Evolutionary conservation across 2,797 vertebrate species (phyloP).

Genomic region (Danionella dracula): DNA sequence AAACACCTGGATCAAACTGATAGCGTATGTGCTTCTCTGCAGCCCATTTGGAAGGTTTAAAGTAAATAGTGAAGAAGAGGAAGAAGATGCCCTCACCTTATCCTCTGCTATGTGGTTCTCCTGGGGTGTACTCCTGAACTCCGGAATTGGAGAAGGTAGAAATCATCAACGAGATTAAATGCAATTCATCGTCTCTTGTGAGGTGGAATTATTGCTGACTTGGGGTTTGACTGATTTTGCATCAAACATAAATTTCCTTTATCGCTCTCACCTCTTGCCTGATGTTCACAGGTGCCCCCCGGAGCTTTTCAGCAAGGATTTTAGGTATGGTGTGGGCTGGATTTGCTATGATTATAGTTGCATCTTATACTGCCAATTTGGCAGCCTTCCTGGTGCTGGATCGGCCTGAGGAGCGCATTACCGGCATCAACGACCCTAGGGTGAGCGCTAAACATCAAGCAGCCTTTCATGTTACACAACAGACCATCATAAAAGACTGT

Average conservation of each 20-base stretch:
- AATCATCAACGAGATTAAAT: slow-evolving; percentile 45
- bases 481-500: slow-evolving; percentile 38
- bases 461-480: slow-evolving; percentile 42
- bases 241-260: slow-evolving; percentile 1
- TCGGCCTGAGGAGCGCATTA: slow-evolving; percentile 97
- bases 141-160: slow-evolving; percentile 96
- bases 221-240: slow-evolving; percentile 1
- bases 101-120: slow-evolving; percentile 99
- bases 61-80: slow-evolving; percentile 96
- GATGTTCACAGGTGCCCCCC: slow-evolving; percentile 80
- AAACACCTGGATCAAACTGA: not conserved
- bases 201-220: slow-evolving; percentile 6
- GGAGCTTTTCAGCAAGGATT: slow-evolving; percentile 97
- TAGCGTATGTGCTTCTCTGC: slow-evolving; percentile 25
- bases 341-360: slow-evolving; percentile 99
- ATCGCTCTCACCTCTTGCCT: slow-evolving; percentile 18
- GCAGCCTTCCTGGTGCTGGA: slow-evolving; percentile 99
- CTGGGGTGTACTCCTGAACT: slow-evolving; percentile 97
- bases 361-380: slow-evolving; percentile 98
- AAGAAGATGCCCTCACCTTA: slow-evolving; percentile 91
- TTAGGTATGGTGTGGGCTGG: slow-evolving; percentile 99
- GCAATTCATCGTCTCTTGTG: not conserved
- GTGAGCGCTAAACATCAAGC: slow-evolving; percentile 56
- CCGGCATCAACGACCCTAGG: slow-evolving; percentile 97
- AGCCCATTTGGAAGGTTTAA: slow-evolving; percentile 96